phyloP scores from a whole-genome alignment of 2,888 invertebrate species.

The Campaea margaritaria region DNA sequence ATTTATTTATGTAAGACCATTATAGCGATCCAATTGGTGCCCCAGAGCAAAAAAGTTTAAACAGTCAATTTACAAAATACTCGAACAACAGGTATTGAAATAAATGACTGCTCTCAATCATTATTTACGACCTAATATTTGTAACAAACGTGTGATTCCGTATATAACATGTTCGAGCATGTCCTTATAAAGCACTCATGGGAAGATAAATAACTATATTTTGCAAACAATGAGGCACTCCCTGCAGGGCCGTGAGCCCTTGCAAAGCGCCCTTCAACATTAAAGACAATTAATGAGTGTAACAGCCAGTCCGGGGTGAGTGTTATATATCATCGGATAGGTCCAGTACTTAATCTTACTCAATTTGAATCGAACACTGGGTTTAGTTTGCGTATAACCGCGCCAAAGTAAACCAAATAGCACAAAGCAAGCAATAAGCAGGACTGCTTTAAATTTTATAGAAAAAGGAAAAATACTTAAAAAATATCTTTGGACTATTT shows the following conservation, averaged over 20 bases:
- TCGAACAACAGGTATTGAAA: conserved; percentile 7
- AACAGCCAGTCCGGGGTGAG: conserved; percentile 50
- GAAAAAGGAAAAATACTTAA: too few relatives aligned
- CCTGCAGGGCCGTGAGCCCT: conserved; percentile 66
- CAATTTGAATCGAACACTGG: too few relatives aligned
- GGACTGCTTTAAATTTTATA: too few relatives aligned
- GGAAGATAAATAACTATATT: conserved; percentile 78
- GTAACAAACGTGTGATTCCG: conserved; percentile 10
- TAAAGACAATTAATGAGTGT: conserved; percentile 81
- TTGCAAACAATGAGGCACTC: conserved; percentile 72
- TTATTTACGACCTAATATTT: conserved; percentile 5
- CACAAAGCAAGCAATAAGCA: too few relatives aligned
- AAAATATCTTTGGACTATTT: too few relatives aligned
- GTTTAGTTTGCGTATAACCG: too few relatives aligned
- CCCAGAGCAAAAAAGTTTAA: not conserved
- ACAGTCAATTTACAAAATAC: conserved; percentile 6
- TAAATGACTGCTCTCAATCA: conserved; percentile 5
- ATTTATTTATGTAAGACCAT: too few relatives aligned
- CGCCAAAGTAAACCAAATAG: too few relatives aligned
- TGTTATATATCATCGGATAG: not conserved
- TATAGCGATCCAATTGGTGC: too few relatives aligned
- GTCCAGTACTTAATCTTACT: conserved; percentile 12
- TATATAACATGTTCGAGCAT: conserved; percentile 4
- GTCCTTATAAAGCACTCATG: conserved; percentile 53
- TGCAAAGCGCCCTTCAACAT: conserved; percentile 67